A percentile compares a stretch with the other conserved stretches of the same genome.
phyloP scores from a whole-genome alignment of 2,888 invertebrate species.

The Mylabris sibirica region DNA sequence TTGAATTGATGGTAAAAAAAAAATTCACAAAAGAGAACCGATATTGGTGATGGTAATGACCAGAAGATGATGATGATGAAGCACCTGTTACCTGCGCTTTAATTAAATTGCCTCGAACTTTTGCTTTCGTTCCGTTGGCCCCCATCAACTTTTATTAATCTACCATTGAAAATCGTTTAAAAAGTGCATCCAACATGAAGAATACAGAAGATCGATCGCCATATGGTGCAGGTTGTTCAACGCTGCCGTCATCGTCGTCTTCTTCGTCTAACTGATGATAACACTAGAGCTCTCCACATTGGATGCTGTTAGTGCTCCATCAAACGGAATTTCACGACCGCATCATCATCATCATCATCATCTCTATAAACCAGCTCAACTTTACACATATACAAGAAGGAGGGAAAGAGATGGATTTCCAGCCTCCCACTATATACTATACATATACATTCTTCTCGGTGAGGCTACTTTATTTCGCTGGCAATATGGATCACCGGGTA shows the following conservation, averaged over 20 bases:
- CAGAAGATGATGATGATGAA: constrained; percentile 5
- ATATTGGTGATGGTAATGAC: constrained; percentile 1
- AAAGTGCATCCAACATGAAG: neutral
- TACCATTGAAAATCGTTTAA: constrained; percentile 7
- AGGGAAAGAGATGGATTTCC: neutral
- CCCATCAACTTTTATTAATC: constrained; percentile 11
- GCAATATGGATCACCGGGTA: constrained; percentile 24
- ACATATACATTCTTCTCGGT: constrained; percentile 1
- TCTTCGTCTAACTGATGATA: neutral
- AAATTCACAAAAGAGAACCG: neutral
- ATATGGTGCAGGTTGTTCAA: constrained; percentile 15
- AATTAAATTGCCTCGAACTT: constrained; percentile 30
- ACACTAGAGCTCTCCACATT: neutral
- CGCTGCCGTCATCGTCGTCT: no score
- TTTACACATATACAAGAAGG: neutral
- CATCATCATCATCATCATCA: no score
- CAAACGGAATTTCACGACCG: neutral
- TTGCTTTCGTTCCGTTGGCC: constrained; percentile 24
- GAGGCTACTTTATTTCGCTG: constrained; percentile 15
- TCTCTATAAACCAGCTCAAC: constrained; percentile 8
- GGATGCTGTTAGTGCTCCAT: no score
- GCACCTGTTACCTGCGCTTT: constrained; percentile 27
- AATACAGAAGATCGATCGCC: constrained; percentile 9
- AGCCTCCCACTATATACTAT: constrained; percentile 14
- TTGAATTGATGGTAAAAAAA: constrained; percentile 1